Conservation (phyloP, 2,797 vertebrate species). For the Caiman crocodilus region DNA sequence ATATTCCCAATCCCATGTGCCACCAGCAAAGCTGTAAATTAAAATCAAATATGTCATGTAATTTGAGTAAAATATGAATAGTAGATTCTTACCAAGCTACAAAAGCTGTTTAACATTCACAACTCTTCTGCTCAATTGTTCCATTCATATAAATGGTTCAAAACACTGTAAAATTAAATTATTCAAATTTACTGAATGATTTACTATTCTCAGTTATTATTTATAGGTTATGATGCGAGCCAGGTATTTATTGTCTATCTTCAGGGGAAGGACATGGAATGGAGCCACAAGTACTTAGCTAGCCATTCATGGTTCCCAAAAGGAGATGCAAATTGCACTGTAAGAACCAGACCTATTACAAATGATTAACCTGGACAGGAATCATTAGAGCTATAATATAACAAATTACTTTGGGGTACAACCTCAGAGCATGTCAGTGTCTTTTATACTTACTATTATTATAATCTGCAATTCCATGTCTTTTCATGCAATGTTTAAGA, state of each 20-base stretch:
- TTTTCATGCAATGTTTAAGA: neutral
- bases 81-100: slow-evolving; percentile 21
- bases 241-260: neutral
- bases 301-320: neutral
- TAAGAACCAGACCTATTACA: neutral
- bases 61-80: slow-evolving; percentile 54
- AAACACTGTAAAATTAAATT: neutral
- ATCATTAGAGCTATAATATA: neutral
- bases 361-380: neutral
- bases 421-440: neutral
- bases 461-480: neutral
- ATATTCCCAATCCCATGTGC: slow-evolving; percentile 99
- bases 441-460: neutral
- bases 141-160: neutral
- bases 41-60: slow-evolving; percentile 68
- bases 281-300: neutral
- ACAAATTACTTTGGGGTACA: neutral
- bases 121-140: neutral
- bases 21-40: slow-evolving; percentile 95
- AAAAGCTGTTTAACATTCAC: slow-evolving; percentile 3
- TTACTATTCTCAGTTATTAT: neutral
- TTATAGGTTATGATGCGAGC: neutral
- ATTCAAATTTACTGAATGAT: neutral
- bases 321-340: neutral
- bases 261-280: neutral